Evolutionary conservation across 1,140 invertebrate genomes (phyloP).

Genomic region (Drosophila ironensis): DNA sequence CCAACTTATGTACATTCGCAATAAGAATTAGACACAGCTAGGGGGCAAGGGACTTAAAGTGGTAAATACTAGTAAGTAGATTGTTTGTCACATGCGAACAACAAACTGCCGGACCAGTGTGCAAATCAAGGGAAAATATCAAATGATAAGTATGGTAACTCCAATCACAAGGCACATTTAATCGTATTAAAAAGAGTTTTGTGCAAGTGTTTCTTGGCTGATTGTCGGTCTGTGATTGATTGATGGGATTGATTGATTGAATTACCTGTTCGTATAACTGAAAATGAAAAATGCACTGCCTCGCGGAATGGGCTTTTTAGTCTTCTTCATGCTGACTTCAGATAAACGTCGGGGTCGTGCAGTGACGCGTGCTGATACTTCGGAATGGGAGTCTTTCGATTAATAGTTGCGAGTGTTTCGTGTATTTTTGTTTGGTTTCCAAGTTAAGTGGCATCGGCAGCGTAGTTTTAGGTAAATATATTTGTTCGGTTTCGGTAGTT

Average conservation of each 20-base stretch:
- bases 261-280: conserved; percentile 94
- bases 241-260: conserved; percentile 83
- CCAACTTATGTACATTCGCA: conserved; percentile 32
- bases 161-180: conserved; percentile 44
- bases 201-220: conserved; percentile 17
- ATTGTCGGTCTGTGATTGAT: conserved; percentile 21
- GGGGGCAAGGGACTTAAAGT: conserved; percentile 18
- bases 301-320: conserved; percentile 96
- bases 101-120: conserved; percentile 29
- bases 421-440: conserved; percentile 33
- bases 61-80: background rate
- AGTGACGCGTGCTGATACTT: conserved; percentile 82
- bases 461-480: conserved; percentile 57
- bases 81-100: conserved; percentile 26
- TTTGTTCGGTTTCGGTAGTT: conserved; percentile 42
- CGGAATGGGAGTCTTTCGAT: conserved; percentile 77
- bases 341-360: conserved; percentile 94
- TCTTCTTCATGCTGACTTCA: conserved; percentile 92
- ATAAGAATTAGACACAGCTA: conserved; percentile 37
- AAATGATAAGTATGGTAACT: conserved; percentile 28
- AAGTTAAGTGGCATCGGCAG: conserved; percentile 38
- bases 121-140: conserved; percentile 18
- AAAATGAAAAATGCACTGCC: conserved; percentile 98
- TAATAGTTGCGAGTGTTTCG: conserved; percentile 55
- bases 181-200: conserved; percentile 24